Evolutionary conservation across 2,113 vertebrate genomes (phyloP).

Genomic region (Limnothrissa miodon): DNA sequence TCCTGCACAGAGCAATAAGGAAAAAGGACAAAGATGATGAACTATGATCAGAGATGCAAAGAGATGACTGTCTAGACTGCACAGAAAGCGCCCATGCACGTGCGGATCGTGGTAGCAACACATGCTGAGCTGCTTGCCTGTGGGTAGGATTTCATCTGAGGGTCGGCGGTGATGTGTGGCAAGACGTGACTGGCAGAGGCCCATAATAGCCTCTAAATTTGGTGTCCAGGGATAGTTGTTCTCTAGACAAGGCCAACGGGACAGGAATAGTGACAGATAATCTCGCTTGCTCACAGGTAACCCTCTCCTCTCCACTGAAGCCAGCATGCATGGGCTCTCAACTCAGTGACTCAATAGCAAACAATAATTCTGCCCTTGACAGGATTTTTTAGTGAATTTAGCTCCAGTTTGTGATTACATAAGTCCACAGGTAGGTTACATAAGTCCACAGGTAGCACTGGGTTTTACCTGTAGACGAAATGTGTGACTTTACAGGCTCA

Average conservation of each 20-base stretch:
- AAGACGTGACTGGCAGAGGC: slow-evolving; percentile 23
- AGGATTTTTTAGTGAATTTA: neutral
- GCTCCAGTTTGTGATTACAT: neutral
- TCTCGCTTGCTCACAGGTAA: slow-evolving; percentile 34
- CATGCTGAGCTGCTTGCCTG: neutral
- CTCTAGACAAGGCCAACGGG: slow-evolving; percentile 19
- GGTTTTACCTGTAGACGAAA: neutral
- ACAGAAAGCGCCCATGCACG: neutral
- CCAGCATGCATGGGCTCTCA: slow-evolving; percentile 31
- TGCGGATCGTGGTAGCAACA: neutral
- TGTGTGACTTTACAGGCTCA: neutral
- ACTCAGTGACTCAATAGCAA: neutral
- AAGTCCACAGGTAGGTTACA: neutral
- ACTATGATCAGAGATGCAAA: neutral
- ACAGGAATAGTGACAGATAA: slow-evolving; percentile 44
- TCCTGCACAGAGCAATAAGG: neutral
- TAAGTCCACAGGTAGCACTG: neutral
- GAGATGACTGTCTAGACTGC: neutral
- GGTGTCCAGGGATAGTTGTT: slow-evolving; percentile 35
- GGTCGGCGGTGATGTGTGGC: neutral
- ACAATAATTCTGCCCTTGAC: neutral
- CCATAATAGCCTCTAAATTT: slow-evolving; percentile 50
- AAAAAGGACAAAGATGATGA: neutral
- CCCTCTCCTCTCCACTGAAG: neutral
- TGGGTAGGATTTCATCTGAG: neutral